These are phyloP conservation scores for Brachyhypopomus gauderio DNA, from an alignment of 2,113 vertebrate genomes.

Conservation along the genomic window DNA sequence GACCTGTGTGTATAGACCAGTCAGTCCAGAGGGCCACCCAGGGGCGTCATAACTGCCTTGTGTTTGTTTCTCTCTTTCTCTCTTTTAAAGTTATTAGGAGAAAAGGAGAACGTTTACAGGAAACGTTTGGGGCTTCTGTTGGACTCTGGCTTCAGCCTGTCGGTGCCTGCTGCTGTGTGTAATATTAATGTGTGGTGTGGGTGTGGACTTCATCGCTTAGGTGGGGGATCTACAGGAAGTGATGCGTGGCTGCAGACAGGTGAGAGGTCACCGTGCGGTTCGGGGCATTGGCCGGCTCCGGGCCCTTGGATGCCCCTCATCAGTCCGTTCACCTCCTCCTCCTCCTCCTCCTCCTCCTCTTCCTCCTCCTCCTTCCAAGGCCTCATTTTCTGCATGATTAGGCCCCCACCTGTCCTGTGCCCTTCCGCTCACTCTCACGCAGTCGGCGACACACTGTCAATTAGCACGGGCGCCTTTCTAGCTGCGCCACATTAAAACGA, in stretches of 20 bases:
- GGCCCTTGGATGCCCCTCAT: slow-evolving; percentile 48
- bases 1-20: no score
- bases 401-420: slow-evolving; percentile 75
- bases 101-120: not conserved
- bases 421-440: slow-evolving; percentile 70
- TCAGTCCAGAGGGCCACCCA: no score
- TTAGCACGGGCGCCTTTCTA: slow-evolving; percentile 65
- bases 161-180: slow-evolving; percentile 16
- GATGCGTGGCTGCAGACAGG: slow-evolving; percentile 5
- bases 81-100: no score
- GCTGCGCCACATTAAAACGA: slow-evolving; percentile 43
- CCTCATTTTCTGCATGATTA: slow-evolving; percentile 83
- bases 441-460: slow-evolving; percentile 58
- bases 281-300: slow-evolving; percentile 21
- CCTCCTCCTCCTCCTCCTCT: slow-evolving; percentile 44
- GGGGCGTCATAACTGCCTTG: no score
- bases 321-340: slow-evolving; percentile 37
- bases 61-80: no score
- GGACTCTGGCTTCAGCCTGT: not conserved
- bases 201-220: slow-evolving; percentile 38
- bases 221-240: slow-evolving; percentile 1
- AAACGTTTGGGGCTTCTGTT: not conserved
- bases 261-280: slow-evolving; percentile 12
- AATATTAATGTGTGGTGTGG: slow-evolving; percentile 9
- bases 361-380: slow-evolving; percentile 66